Percentiles rank a stretch among this genome's conserved stretches.
phyloP scores from a whole-genome alignment of 2,888 invertebrate species.

The Diaprepes abbreviatus region DNA sequence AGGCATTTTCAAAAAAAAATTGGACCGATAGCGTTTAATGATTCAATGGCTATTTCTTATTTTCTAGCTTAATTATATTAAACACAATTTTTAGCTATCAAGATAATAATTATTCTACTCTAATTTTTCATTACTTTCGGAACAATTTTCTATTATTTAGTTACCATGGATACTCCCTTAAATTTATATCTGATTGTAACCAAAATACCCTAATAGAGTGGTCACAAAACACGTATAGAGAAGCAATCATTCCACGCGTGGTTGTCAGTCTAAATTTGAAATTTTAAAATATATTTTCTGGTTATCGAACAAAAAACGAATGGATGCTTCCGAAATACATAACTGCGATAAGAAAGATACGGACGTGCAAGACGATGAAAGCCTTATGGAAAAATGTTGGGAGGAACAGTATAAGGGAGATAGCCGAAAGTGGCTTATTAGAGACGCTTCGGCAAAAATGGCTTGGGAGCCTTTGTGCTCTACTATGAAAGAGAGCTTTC shows the following conservation, averaged over 20 bases:
- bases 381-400: constrained; percentile 58
- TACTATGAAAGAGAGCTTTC: constrained; percentile 60
- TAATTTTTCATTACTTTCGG: background rate
- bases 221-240: no score
- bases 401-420: constrained; percentile 58
- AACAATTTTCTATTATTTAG: background rate
- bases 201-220: background rate
- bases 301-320: background rate
- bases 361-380: constrained; percentile 20
- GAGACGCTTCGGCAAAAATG: constrained; percentile 56
- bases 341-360: background rate
- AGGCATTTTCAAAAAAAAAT: no score
- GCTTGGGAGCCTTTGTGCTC: constrained; percentile 53
- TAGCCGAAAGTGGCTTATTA: constrained; percentile 62
- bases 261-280: background rate
- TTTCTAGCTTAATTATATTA: no score
- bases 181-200: background rate
- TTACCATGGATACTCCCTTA: constrained; percentile 7
- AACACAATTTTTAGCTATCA: no score
- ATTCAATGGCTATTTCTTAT: no score
- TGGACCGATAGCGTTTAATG: no score
- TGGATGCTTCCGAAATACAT: constrained; percentile 9
- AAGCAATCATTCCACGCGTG: background rate
- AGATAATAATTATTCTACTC: no score
- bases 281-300: background rate